These are phyloP conservation scores for Acanthisitta chloris DNA, from an alignment of 2,113 vertebrate genomes.

Conservation along the genomic window DNA sequence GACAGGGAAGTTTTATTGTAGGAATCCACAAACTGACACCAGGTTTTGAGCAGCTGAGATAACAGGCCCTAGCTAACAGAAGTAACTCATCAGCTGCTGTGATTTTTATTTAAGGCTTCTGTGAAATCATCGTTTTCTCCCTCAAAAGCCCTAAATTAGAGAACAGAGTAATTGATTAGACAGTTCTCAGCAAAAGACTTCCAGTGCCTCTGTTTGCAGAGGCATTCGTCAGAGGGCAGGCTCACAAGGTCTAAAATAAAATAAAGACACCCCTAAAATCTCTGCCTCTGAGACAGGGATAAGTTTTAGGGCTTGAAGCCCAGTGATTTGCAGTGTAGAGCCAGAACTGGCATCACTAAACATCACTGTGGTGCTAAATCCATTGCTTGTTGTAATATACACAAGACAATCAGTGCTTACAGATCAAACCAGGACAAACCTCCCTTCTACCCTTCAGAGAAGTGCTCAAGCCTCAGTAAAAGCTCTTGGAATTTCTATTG, in stretches of 20 bases:
- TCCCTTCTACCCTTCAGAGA: not conserved
- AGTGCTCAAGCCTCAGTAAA: fast-evolving
- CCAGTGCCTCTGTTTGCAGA: not conserved
- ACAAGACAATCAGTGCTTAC: not conserved
- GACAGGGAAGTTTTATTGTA: not conserved
- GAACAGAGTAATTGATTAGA: not conserved
- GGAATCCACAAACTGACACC: not conserved
- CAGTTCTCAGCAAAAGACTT: not conserved
- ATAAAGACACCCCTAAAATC: not conserved
- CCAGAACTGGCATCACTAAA: not conserved
- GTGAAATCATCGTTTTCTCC: fast-evolving
- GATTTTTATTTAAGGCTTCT: not conserved
- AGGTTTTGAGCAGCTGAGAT: fast-evolving
- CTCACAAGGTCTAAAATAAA: not conserved
- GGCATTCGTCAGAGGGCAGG: not conserved
- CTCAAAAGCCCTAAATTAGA: not conserved
- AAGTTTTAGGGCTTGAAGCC: not conserved
- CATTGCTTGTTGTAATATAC: fast-evolving
- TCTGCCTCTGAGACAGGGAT: not conserved
- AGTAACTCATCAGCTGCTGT: not conserved
- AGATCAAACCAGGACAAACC: not conserved
- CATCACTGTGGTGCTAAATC: not conserved
- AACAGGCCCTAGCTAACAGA: not conserved
- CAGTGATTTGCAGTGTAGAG: not conserved
- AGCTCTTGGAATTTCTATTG: not conserved